Conservation (phyloP, 2,888 invertebrate species). For the Emmelina monodactyla region DNA sequence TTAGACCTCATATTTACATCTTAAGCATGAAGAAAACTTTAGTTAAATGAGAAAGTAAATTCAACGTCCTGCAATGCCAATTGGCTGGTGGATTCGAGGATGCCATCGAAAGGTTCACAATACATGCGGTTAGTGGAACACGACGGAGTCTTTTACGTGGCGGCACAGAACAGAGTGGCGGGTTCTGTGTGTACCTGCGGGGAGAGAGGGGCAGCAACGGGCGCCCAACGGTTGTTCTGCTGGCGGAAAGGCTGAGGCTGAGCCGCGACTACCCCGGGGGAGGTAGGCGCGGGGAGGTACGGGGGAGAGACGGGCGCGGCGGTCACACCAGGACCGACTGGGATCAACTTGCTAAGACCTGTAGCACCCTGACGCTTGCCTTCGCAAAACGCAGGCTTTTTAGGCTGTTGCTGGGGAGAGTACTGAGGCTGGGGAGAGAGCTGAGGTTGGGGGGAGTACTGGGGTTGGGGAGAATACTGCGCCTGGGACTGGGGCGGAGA, state of each 20-base stretch:
- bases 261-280: conserved; percentile 24
- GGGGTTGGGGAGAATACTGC: conserved; percentile 14
- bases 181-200: conserved; percentile 60
- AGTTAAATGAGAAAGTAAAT: no score
- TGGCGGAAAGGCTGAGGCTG: conserved; percentile 46
- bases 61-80: no score
- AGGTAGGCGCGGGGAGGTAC: conserved; percentile 32
- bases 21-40: no score
- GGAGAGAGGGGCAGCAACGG: conserved; percentile 53
- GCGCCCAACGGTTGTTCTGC: conserved; percentile 55
- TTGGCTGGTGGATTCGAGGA: no score
- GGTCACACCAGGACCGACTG: conserved; percentile 43
- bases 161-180: no score
- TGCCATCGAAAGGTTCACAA: no score
- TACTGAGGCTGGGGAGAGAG: conserved; percentile 7
- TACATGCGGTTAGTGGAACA: no score
- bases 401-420: conserved; percentile 17
- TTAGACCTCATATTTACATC: no score
- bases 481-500: conserved; percentile 11
- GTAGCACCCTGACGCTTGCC: conserved; percentile 45
- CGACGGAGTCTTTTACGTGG: no score
- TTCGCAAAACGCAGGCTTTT: conserved; percentile 37
- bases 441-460: conserved; percentile 5
- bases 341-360: conserved; percentile 57
- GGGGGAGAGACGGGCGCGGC: conserved; percentile 27